phyloP scores from a whole-genome alignment of 1,140 invertebrate genomes.

The Drosophila ohnishii region DNA sequence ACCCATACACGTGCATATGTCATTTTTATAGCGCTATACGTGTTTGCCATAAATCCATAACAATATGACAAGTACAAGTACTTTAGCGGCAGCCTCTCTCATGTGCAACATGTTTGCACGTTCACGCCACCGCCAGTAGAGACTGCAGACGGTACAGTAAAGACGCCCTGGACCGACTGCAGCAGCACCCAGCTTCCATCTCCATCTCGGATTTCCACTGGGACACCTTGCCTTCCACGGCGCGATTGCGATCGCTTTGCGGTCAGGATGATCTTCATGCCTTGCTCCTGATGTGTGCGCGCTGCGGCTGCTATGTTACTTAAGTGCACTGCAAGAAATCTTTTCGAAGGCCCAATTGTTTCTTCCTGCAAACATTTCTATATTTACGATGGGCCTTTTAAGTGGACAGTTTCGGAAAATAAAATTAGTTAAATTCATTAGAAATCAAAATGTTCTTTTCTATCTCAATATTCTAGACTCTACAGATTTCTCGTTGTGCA shows the following conservation, averaged over 20 bases:
- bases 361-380: neutral
- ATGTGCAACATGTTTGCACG: slow-evolving; percentile 82
- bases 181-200: slow-evolving; percentile 19
- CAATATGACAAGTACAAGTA: slow-evolving; percentile 83
- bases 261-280: slow-evolving; percentile 57
- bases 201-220: slow-evolving; percentile 28
- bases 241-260: slow-evolving; percentile 68
- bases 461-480: neutral
- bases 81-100: slow-evolving; percentile 83
- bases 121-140: slow-evolving; percentile 66
- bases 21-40: slow-evolving; percentile 81
- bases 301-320: slow-evolving; percentile 49
- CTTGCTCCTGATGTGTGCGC: slow-evolving; percentile 66
- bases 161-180: slow-evolving; percentile 54
- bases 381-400: too few relatives aligned
- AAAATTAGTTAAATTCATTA: too few relatives aligned
- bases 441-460: neutral
- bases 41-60: slow-evolving; percentile 83
- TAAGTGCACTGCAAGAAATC: slow-evolving; percentile 5
- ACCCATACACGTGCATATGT: slow-evolving; percentile 76
- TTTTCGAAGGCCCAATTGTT: rapidly evolving
- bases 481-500: slow-evolving; percentile 10
- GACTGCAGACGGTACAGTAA: slow-evolving; percentile 21
- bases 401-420: too few relatives aligned
- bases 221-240: slow-evolving; percentile 56